Base-by-base conservation (phyloP, 2,888 invertebrate species). In the Trissolcus japonicus region DNA sequence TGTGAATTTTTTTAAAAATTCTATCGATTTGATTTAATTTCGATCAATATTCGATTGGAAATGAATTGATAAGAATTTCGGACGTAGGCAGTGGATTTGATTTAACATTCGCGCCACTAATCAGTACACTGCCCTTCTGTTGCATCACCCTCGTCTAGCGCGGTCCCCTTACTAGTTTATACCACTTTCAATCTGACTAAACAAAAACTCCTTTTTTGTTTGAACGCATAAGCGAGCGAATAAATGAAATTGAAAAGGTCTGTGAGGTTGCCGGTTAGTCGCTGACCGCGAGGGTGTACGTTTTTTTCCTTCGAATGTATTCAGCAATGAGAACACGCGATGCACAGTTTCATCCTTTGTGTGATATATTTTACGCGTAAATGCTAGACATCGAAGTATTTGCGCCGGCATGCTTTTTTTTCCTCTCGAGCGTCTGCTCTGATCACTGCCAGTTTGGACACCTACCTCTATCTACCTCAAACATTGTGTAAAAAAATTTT, bases 151-250 rank as follows among this genome's bases (percentile, higher is more conserved):
- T 66, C 69, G 73, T 66, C 78, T 67, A 71, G 74, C 74, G 41
- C 66, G 54, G 65, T 66, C 60, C 78, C 77, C 74, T 78, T 74
- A 71, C 78, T 71, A 71, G 74, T 78, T 78, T 71, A 78, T 75
- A 75, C 75, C 67, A 75, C 67, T 71, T 83, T 80, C 82, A 83
- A 82, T 83, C 80, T 78, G 79, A 75, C 80, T 79, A 81, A 83
- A 83, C 80, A 83, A 82, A 82, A 80, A 81, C 69, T 79, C 76
- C 80, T 73, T 76, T 76, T 78, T 73, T 75, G 67, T 79, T 68
- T 78, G 79, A 76, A 80, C 75, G 80, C 80, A 81, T 79, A 80
- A 81, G 81, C 80, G 81, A 79, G 79, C 82, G 80, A 78, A 76
- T 81, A 82, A 82, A 81, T 80, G 80, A 80, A 80, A 83, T 81